phyloP scores from a whole-genome alignment of 2,797 vertebrate species.

The Microctenopoma steveboyesi region DNA sequence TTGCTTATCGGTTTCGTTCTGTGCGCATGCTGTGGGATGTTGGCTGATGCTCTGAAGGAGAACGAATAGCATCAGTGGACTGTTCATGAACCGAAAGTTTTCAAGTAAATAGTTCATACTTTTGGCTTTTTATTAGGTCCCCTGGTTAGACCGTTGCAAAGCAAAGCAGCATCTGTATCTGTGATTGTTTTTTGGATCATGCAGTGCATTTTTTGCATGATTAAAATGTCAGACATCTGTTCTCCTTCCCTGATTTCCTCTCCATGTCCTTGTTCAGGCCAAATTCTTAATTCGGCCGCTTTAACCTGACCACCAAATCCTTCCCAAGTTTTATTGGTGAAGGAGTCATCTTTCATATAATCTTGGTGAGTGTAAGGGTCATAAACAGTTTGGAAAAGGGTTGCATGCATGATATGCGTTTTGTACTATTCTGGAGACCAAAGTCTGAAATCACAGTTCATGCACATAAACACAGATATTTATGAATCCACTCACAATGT shows the following conservation, averaged over 20 bases:
- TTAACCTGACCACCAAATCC: slow-evolving; percentile 66
- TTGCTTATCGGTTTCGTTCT: slow-evolving; percentile 61
- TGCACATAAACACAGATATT: slow-evolving; percentile 6
- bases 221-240: slow-evolving; percentile 72
- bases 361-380: slow-evolving; percentile 49
- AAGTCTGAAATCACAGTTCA: slow-evolving; percentile 31
- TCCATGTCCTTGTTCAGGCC: slow-evolving; percentile 49
- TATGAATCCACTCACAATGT: slow-evolving; percentile 21
- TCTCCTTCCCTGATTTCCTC: slow-evolving; percentile 57
- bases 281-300: slow-evolving; percentile 66
- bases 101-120: slow-evolving; percentile 50
- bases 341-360: slow-evolving; percentile 31
- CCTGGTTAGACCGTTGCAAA: slow-evolving; percentile 22
- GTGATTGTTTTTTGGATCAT: slow-evolving; percentile 45
- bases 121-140: slow-evolving; percentile 29
- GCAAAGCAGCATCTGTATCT: slow-evolving; percentile 57
- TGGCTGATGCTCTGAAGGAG: slow-evolving; percentile 50
- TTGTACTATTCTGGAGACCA: slow-evolving; percentile 38
- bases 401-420: slow-evolving; percentile 41
- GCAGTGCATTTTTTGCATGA: slow-evolving; percentile 2
- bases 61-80: slow-evolving; percentile 44
- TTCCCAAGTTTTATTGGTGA: slow-evolving; percentile 56
- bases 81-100: slow-evolving; percentile 56
- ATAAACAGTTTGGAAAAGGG: slow-evolving; percentile 65
- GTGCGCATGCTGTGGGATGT: slow-evolving; percentile 35